phyloP scores from a whole-genome alignment of 2,113 vertebrate genomes.

The Stegastes partitus region DNA sequence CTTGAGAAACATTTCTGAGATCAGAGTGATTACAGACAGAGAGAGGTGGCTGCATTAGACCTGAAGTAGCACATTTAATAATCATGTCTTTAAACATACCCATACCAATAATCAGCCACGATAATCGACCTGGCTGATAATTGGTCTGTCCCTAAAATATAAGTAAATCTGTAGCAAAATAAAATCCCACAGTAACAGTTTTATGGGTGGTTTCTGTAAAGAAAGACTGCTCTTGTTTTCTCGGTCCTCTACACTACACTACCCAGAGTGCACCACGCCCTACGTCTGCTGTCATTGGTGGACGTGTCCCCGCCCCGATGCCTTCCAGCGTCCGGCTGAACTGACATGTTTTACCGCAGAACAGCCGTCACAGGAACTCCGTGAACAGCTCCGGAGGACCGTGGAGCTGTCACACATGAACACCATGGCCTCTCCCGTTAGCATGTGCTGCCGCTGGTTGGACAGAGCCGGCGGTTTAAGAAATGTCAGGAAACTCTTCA shows the following conservation, averaged over 20 bases:
- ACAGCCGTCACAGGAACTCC: not conserved
- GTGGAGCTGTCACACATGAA: not conserved
- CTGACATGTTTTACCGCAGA: conserved; percentile 19
- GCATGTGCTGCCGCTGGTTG: conserved; percentile 46
- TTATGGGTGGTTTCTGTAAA: too few relatives aligned
- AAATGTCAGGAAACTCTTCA: conserved; percentile 16
- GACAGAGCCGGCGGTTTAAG: conserved; percentile 4
- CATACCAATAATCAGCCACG: too few relatives aligned
- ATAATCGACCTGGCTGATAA: too few relatives aligned
- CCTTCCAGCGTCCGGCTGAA: not conserved
- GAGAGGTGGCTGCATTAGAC: too few relatives aligned
- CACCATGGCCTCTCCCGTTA: conserved; percentile 61
- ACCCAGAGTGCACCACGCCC: conserved; percentile 56
- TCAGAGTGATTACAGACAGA: too few relatives aligned
- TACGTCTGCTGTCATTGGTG: conserved; percentile 58
- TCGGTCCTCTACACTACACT: conserved; percentile 52
- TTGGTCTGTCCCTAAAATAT: too few relatives aligned
- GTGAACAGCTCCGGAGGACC: not conserved
- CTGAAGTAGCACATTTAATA: too few relatives aligned
- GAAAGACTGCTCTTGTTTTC: not conserved
- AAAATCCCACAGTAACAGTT: too few relatives aligned
- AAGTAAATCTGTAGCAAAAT: too few relatives aligned
- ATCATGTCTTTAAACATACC: too few relatives aligned
- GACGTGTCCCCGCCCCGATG: conserved; percentile 3
- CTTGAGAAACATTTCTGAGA: too few relatives aligned